Evolutionary conservation across 2,797 vertebrate species (phyloP), one percentile per base, ranked within the genome.

Genomic region (Oreonectes daqikongensis): DNA sequence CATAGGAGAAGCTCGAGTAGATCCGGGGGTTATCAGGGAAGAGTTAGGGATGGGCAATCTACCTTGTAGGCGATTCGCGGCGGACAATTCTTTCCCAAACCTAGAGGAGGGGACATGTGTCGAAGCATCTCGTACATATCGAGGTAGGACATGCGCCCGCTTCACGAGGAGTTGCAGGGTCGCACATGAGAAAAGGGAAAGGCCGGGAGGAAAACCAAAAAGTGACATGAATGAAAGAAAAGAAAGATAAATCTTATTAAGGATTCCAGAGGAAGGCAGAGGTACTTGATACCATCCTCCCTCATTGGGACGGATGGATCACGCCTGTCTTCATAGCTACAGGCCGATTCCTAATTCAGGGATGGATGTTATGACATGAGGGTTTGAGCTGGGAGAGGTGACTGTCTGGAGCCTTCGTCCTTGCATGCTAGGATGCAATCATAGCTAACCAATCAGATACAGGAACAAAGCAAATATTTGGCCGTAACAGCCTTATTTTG

Each of bases 81-180:
- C 11, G 98, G 98, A 90, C 98, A 99, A 94, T 98, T 99, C 96
- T 99, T 99, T 87, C 98, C 97, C 91, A 99, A 94, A 92, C 98
- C 98, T 90, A 99, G 95, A 40, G 98, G 97, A 82, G 98, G 98
- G 89, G 96, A 98, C 97, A 99, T 99, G 94, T 99, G 96, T 71
- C 96, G 95, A 82, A 99, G 94, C 97, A 99, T 98, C 95, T 98
- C 93, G 90, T 98, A 99, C 98, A 99, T 99, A 91, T 99, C 94
- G 84, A 90, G 94, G 94, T 97, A 97, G 91, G 89, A 91, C 93
- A 99, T 97, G 91, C 95, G 95, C 86, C 97, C 98, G 81, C 98
- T 99, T 91, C 84, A 83, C 83, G 72, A 81, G 2, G 67, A 72
- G 65, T 69, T 77, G 57, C 83, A 75, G 69, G 20, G 60, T 78